Evolutionary conservation across 2,888 invertebrate species (phyloP).

Genomic region (Xanthia togata): DNA sequence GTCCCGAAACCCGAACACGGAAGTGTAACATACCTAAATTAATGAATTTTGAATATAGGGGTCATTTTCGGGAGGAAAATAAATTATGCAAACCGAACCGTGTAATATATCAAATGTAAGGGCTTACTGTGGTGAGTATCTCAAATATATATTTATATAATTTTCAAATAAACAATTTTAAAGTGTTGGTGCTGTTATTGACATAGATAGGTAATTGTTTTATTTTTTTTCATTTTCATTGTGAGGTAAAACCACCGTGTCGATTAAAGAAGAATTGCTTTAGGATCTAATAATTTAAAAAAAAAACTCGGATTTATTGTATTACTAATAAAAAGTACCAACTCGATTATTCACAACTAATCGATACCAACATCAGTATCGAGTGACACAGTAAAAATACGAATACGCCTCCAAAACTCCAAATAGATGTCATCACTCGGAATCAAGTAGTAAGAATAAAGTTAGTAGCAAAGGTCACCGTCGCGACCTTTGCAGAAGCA

Average conservation of each 20-base stretch:
- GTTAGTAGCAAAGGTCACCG: conserved; percentile 76
- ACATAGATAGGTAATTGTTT: background rate
- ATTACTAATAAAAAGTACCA: background rate
- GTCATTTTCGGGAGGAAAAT: no score
- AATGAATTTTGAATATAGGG: no score
- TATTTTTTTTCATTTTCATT: background rate
- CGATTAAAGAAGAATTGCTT: background rate
- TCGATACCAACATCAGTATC: conserved; percentile 55
- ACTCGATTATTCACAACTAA: conserved; percentile 2
- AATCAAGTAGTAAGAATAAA: conserved; percentile 69
- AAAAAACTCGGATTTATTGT: background rate
- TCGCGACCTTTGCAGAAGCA: conserved; percentile 84
- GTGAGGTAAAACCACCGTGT: background rate
- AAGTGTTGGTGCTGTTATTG: no score
- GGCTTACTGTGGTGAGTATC: no score
- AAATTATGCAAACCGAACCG: no score
- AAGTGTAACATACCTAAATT: no score
- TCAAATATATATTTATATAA: no score
- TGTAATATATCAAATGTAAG: no score
- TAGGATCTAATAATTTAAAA: background rate
- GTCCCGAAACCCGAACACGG: no score
- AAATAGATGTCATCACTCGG: conserved; percentile 78
- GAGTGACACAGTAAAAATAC: conserved; percentile 67
- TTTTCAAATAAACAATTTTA: no score
- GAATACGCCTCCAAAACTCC: conserved; percentile 60